Base-by-base conservation (phyloP, 2,113 vertebrate species). In the Bostrychus sinensis region DNA sequence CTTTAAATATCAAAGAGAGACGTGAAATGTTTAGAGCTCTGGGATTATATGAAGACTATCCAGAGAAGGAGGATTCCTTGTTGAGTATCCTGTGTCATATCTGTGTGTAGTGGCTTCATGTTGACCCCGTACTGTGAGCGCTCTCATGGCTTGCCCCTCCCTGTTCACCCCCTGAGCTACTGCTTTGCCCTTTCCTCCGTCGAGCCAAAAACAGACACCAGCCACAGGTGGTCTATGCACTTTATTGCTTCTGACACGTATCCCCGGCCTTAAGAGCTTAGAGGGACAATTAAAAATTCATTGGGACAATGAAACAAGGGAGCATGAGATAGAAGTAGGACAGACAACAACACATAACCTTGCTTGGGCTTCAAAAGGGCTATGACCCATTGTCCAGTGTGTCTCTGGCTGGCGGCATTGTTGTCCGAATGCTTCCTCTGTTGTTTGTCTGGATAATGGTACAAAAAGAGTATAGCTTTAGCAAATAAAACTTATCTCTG, bases 201-300 rank as follows among this genome's bases (percentile, higher is more conserved):
- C 0, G 76, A 84, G 83, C 75, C 79, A 77, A 82, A 87, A 82
- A 78, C 78, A 77, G 73, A 73, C 75, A 69, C 39, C 74, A 84
- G 72, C 87, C 87, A 88, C 82, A 89, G 84, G 87, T 88, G 83
- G 82, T 86, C 72, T 70, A 41, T 64, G 66, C 62, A 76, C 71
- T 91, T 81, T 84, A 86, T 89, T 66, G 60, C 74, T 83, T 86
- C 73, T 84, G 81, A 89, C 84, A 87, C 67, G 76, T 62, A 84
- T 80, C 60, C 73, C 64, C 82, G 75, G 86, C 86, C 83, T 69
- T 72, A 78, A 89, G 89, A 82, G 85, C 77, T 88, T 63, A 66
- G 70, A 67, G 78, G 87, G 78, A 81, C 75, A 88, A 90, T 90
- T 83, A 90, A 87, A 89, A 85, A 78, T 83, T 66, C 56, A 86